Base-by-base conservation (phyloP, 2,888 invertebrate species). In the Papilio demoleus region DNA sequence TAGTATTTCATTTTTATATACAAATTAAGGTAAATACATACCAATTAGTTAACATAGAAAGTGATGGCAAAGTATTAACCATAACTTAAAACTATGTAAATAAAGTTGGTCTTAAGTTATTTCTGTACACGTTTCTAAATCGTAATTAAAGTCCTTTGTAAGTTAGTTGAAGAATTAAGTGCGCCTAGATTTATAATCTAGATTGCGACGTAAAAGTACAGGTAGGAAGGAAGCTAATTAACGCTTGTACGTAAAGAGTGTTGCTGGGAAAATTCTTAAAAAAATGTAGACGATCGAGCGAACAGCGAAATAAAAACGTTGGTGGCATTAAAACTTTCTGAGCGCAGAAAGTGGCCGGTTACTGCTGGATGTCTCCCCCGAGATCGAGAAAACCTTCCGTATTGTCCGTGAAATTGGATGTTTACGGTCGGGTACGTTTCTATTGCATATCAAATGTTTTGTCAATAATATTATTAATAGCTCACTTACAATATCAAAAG, bases 361-460 rank as follows among this genome's bases (percentile, higher is more conserved):
- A 9, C 34, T 40, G 61, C 22, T n/a, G 22, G 40, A 61, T 40
- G 61, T 34, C 67, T 67, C 62, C 38, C 67, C 31, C 22, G 50
- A 34, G 62, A 42, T 61, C 62, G 67, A 58, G 24, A 58, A 53
- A 53, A 40, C 62, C 27, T 42, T 40, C 22, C 12, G 40, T 61
- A 42, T 62, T 53, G 61, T 61, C 53, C 53, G 67, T 61, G 27
- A 67, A 67, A 67, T 67, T 67, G 67, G 53, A 53, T 67, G 67
- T 61, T 65, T 67, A 61, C 53, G 38, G 40, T 31, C 24, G 19
- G 40, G 8, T 61, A 53, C 47, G 17, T 36, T 19, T 36, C 42
- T 31, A 31, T 65, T 65, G 56, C 65, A 58, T 56, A 19, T 34
- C 17, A 65, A 40, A 42, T 42, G 40, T 38, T 58, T 31, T 65